Evolutionary conservation across 2,888 invertebrate species (phyloP).

Genomic region (Drosophila kambysellisi): DNA sequence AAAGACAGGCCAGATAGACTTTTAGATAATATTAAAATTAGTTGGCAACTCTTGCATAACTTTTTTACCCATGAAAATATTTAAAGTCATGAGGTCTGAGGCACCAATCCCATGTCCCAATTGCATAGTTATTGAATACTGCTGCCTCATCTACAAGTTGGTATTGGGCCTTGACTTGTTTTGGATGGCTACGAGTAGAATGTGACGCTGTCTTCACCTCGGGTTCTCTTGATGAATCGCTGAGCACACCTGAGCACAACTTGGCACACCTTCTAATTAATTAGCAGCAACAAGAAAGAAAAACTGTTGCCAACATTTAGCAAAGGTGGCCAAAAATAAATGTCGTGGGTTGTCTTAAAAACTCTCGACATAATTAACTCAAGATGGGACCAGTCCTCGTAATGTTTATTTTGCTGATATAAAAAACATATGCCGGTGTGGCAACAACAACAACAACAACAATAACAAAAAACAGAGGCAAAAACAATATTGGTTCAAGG

Average conservation of each 20-base stretch:
- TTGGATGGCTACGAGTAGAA: slow-evolving; percentile 31
- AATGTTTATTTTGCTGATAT: slow-evolving; percentile 23
- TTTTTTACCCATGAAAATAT: not conserved
- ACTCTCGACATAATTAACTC: slow-evolving; percentile 52
- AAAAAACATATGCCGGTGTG: slow-evolving; percentile 25
- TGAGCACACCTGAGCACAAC: slow-evolving; percentile 46
- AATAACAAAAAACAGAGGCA: not conserved
- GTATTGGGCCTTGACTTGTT: slow-evolving; percentile 36
- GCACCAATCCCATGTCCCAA: slow-evolving; percentile 2
- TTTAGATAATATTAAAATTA: too few relatives aligned
- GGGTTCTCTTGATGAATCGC: slow-evolving; percentile 25
- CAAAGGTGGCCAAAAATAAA: slow-evolving; percentile 39
- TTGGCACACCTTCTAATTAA: slow-evolving; percentile 69
- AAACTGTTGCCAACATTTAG: slow-evolving; percentile 28
- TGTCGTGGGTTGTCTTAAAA: slow-evolving; percentile 28
- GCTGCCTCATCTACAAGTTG: slow-evolving; percentile 33
- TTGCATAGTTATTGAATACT: slow-evolving; percentile 8
- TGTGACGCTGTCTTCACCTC: slow-evolving; percentile 20
- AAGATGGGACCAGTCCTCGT: slow-evolving; percentile 54
- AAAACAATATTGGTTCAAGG: slow-evolving; percentile 47
- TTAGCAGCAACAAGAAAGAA: slow-evolving; percentile 51
- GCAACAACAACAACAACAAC: not conserved
- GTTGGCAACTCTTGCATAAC: not conserved
- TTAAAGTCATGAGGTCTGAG: not conserved
- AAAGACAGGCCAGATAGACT: too few relatives aligned